Evolutionary conservation across 2,113 vertebrate species (phyloP), one percentile per base, ranked within the genome.

Genomic region (Brachypodius melanocephalos): DNA sequence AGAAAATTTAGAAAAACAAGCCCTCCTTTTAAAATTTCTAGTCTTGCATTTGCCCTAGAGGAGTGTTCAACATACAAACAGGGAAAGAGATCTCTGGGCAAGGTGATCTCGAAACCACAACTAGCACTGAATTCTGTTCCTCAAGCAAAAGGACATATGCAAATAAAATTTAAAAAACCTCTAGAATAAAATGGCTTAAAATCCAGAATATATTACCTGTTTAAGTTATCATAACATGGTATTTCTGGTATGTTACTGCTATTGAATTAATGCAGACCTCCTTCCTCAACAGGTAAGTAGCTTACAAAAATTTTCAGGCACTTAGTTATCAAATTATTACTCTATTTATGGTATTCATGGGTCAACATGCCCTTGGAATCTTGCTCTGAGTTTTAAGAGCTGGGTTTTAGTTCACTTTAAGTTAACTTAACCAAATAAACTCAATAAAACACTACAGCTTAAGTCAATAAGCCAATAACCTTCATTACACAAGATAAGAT

Each of bases 11-110:
- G 32, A 80, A 69, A 83, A 73, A 14, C 6, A 62, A 77, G 20
- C 5, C 20, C 40, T 74, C 16, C n/a, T 9, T 58, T 68, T 61
- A 52, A 48, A 79, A 82, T 57, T 85, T 32, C 36, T 8, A 6
- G 10, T 40, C 22, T 42, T 69, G 7, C 6, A 40, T 40, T 69
- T 73, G 31, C 17, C 34, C 22, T 4, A 51, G 18, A 52, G 2
- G 4, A 25, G 17, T 17, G 15, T 31, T 59, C 10, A 22, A 11
- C 0, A 0, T 8, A 57, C 2, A 19, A 51, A 71, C 4, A 86
- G 14, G 15, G 12, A 11, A 59, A 34, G 17, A 77, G 16, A 38
- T 20, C 3, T 4, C 40, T 32, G 26, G 51, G 32, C 1, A 2
- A 73, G 38, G 20, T 24, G 18, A 85, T 43, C 58, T 72, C 0